These are phyloP conservation scores for Rhorus exstirpatorius DNA, from an alignment of 2,888 invertebrate species.

Conservation along the genomic window DNA sequence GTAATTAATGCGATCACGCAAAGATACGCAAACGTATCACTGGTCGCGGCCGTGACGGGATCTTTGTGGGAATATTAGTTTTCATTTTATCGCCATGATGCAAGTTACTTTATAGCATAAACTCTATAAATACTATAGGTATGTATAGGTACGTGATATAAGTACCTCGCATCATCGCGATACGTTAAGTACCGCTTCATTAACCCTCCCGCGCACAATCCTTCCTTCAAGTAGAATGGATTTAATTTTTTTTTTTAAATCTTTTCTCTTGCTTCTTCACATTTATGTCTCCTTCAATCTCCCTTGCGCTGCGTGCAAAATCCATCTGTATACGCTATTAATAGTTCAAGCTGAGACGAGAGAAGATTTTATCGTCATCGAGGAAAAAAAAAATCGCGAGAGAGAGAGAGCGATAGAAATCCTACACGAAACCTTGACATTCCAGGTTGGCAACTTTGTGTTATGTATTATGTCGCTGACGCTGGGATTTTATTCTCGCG, in stretches of 20 bases:
- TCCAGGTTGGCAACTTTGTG: conserved; percentile 65
- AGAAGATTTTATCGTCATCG: conserved; percentile 74
- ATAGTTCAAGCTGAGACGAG: conserved; percentile 71
- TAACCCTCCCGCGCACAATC: conserved; percentile 72
- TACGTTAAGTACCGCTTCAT: conserved; percentile 76
- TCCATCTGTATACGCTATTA: conserved; percentile 72
- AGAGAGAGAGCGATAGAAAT: conserved; percentile 64
- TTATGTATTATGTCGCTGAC: conserved; percentile 46
- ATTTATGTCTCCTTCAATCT: conserved; percentile 24
- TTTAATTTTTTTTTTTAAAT: background rate
- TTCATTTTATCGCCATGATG: conserved; percentile 33
- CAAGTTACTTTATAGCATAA: conserved; percentile 26
- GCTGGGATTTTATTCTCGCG: conserved; percentile 49
- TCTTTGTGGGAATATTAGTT: conserved; percentile 48
- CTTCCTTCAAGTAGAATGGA: conserved; percentile 42
- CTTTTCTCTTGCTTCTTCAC: background rate
- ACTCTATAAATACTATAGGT: conserved; percentile 48
- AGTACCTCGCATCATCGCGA: conserved; percentile 67
- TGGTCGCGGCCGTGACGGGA: conserved; percentile 71
- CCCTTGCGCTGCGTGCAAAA: conserved; percentile 63
- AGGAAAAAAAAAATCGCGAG: conserved; percentile 69
- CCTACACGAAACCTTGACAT: conserved; percentile 72
- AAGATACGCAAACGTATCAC: conserved; percentile 66
- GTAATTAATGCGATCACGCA: conserved; percentile 81
- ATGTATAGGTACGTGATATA: conserved; percentile 70